Conservation (phyloP, 2,113 vertebrate species). For the Hepsetus odoe region DNA sequence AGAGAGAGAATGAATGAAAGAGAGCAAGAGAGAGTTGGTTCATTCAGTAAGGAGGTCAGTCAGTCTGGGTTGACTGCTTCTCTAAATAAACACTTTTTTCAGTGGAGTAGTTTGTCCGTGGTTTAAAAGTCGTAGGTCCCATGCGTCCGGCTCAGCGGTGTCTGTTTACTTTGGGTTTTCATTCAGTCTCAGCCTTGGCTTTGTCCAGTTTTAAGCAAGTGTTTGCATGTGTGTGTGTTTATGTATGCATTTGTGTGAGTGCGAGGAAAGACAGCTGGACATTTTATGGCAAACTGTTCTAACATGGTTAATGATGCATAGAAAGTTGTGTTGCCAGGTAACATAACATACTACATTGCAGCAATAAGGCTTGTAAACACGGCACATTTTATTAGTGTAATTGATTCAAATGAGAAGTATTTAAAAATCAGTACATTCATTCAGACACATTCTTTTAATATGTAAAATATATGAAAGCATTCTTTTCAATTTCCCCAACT, state of each 20-base stretch:
- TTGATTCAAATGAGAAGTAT: background rate
- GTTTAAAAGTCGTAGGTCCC: slow-evolving; percentile 44
- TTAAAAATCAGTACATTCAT: background rate
- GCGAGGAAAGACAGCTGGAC: background rate
- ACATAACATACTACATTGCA: background rate
- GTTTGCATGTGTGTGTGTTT: slow-evolving; percentile 6
- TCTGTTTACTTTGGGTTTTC: slow-evolving; percentile 50
- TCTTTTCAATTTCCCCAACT: too few species aligned
- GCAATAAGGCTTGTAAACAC: background rate
- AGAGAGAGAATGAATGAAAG: slow-evolving; percentile 11
- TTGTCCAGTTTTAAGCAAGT: slow-evolving; percentile 16
- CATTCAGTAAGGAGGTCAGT: slow-evolving; percentile 55
- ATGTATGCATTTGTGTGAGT: background rate
- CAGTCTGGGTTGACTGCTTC: slow-evolving; percentile 59
- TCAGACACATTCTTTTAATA: too few species aligned
- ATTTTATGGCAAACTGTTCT: background rate
- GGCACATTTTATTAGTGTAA: too few species aligned
- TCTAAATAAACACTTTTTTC: slow-evolving; percentile 62
- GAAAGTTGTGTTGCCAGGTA: background rate
- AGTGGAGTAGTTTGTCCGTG: slow-evolving; percentile 46
- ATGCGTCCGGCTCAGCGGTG: slow-evolving; percentile 25
- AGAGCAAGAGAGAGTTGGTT: slow-evolving; percentile 11
- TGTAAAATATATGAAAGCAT: too few species aligned
- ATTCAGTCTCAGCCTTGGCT: slow-evolving; percentile 13
- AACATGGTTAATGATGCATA: slow-evolving; percentile 6